Conservation (phyloP, 2,888 invertebrate species). For the Herminia tarsipennalis region DNA sequence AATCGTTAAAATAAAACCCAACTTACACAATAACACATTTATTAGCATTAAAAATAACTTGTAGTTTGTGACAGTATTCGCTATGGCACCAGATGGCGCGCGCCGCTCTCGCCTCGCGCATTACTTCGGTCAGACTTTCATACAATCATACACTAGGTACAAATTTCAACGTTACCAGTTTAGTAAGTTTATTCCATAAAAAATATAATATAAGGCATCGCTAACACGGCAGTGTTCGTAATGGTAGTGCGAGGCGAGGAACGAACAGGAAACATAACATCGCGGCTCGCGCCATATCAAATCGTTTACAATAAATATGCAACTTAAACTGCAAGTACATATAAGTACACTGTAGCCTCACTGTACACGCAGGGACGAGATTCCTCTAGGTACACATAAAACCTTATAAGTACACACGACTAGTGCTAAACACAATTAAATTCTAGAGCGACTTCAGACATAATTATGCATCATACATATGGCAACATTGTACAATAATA, state of each 20-base stretch:
- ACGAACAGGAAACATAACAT: too few species aligned
- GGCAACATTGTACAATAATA: too few species aligned
- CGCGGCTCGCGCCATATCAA: neutral
- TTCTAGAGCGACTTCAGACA: too few species aligned
- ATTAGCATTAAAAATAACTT: conserved; percentile 54
- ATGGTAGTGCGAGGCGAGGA: neutral
- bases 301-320: too few species aligned
- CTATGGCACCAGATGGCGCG: conserved; percentile 43
- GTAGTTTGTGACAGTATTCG: conserved; percentile 37
- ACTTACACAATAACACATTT: conserved; percentile 55
- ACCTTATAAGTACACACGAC: too few species aligned
- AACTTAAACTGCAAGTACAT: too few species aligned
- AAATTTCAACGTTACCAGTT: neutral
- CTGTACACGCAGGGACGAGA: too few species aligned
- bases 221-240: conserved; percentile 4
- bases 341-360: too few species aligned
- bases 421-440: too few species aligned
- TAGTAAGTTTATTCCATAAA: neutral
- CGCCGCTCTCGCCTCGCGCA: neutral
- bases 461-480: too few species aligned
- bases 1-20: conserved; percentile 2
- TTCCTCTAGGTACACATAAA: too few species aligned
- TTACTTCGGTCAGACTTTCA: neutral
- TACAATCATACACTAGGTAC: neutral
- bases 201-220: conserved; percentile 5